These are phyloP conservation scores for Muntiacus muntjak DNA, from an alignment of 2,113 vertebrate genomes.

Conservation along the genomic window DNA sequence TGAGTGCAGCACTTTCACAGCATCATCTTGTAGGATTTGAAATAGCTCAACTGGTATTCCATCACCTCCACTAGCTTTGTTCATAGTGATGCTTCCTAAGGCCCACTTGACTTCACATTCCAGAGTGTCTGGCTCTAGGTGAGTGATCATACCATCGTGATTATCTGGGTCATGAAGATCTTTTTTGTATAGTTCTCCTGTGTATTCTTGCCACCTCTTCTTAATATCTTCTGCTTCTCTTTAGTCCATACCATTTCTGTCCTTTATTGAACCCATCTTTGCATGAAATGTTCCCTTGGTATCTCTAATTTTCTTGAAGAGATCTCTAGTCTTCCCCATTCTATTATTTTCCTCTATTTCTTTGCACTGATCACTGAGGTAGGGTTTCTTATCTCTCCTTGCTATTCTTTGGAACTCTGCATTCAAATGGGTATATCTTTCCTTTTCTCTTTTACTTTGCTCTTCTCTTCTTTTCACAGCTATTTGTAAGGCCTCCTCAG, in stretches of 20 bases:
- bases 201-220: neutral
- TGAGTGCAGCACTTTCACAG: too few relatives aligned
- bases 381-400: neutral
- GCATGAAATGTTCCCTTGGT: neutral
- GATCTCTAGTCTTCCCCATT: neutral
- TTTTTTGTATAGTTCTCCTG: neutral
- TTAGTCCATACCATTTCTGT: neutral
- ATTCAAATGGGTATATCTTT: neutral
- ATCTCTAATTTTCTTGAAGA: neutral
- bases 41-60: too few relatives aligned
- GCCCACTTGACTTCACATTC: too few relatives aligned
- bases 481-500: neutral
- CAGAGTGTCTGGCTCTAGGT: too few relatives aligned
- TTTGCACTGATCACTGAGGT: neutral
- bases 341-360: neutral
- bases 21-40: too few relatives aligned
- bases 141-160: too few relatives aligned
- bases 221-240: neutral
- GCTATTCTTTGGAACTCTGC: neutral
- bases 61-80: too few relatives aligned
- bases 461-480: neutral
- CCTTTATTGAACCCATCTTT: neutral
- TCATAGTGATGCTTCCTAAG: too few relatives aligned
- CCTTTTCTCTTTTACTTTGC: neutral
- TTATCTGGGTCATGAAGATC: neutral